These are phyloP conservation scores for Nomia melanderi DNA, from an alignment of 1,140 invertebrate genomes.

Conservation along the genomic window DNA sequence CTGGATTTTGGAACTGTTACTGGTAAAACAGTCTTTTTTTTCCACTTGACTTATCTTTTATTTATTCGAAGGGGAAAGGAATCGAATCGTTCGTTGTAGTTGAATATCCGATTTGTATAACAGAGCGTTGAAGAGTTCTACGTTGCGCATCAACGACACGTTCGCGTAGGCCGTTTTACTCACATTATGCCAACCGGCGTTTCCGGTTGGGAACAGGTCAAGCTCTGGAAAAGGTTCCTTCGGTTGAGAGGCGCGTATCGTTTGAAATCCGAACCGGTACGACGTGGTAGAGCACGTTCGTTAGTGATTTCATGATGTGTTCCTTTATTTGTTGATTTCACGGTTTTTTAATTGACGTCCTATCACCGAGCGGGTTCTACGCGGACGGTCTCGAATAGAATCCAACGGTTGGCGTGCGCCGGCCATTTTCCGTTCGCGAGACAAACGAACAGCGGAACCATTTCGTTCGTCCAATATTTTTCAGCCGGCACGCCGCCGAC, in stretches of 20 bases:
- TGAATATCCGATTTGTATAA: no score
- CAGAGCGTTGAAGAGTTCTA: background rate
- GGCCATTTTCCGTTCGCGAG: background rate
- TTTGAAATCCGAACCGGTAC: slow-evolving; percentile 1
- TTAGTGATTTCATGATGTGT: slow-evolving; percentile 45
- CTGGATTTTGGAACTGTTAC: background rate
- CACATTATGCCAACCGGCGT: no score
- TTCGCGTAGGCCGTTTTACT: background rate
- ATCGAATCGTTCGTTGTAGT: no score
- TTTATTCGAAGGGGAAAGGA: background rate
- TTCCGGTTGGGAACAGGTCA: background rate
- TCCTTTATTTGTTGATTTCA: slow-evolving; percentile 22
- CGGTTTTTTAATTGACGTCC: slow-evolving; percentile 22
- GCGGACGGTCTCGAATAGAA: slow-evolving; percentile 1
- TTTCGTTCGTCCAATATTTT: slow-evolving; percentile 25
- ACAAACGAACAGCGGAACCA: slow-evolving; percentile 2
- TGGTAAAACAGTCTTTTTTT: no score
- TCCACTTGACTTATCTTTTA: no score
- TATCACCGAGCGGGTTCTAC: background rate
- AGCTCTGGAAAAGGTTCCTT: slow-evolving; percentile 28
- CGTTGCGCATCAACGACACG: background rate
- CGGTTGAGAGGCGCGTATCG: background rate
- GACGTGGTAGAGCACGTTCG: slow-evolving; percentile 1
- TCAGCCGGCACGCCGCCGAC: slow-evolving; percentile 2
- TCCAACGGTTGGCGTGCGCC: slow-evolving; percentile 22